Conservation (phyloP, 2,888 invertebrate genomes). For the Adineta ricciae region DNA sequence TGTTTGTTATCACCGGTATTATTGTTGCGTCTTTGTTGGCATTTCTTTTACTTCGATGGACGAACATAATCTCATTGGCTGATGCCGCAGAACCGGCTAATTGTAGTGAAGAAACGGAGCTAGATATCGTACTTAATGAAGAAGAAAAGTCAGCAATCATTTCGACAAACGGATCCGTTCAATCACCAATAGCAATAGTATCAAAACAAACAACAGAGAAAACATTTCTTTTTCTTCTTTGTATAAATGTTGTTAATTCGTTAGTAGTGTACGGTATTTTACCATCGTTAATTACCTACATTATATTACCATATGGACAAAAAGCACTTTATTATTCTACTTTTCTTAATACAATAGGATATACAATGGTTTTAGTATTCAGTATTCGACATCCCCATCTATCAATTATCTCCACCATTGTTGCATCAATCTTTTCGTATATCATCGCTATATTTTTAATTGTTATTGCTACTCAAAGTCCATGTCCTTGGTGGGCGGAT, state of each 20-base stretch:
- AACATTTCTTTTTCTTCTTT: neutral
- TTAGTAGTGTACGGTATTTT: neutral
- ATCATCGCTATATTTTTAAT: neutral
- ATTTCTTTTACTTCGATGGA: neutral
- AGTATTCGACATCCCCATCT: too few species aligned
- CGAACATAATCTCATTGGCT: neutral
- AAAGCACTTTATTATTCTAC: neutral
- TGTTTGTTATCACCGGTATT: neutral
- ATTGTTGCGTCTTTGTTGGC: neutral
- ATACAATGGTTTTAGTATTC: neutral
- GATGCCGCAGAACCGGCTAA: neutral
- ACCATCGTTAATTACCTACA: neutral
- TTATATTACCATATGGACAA: neutral
- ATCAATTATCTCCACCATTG: neutral
- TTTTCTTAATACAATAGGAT: neutral
- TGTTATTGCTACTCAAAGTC: neutral
- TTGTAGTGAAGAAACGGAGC: neutral
- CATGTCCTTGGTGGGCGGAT: conserved; percentile 3
- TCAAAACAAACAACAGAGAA: neutral
- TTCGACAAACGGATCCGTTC: too few species aligned
- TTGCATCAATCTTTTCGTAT: neutral
- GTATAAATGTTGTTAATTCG: neutral
- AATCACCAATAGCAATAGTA: neutral
- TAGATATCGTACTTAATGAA: neutral
- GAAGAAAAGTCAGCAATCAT: neutral